These are phyloP conservation scores for Pelagia noctiluca DNA, from an alignment of 30 jellyfish, hydroid and myxozoan species.

Conservation along the genomic window DNA sequence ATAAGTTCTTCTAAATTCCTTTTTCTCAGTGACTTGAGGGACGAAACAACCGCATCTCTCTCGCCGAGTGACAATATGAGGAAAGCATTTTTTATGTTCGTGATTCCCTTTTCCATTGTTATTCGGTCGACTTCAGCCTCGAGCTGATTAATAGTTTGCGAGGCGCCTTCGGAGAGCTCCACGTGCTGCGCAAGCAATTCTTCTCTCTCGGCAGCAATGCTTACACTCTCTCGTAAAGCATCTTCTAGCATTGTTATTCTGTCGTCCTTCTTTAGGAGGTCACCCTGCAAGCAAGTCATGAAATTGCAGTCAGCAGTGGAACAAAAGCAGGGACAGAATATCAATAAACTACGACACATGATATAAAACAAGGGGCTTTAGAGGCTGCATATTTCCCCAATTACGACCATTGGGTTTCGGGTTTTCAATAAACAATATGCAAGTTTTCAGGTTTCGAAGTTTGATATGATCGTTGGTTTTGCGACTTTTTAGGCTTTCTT, in stretches of 20 bases:
- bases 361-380: too few relatives aligned
- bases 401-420: too few relatives aligned
- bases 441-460: too few relatives aligned
- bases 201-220: conserved; percentile 94
- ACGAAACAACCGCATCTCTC: conserved; percentile 78
- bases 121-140: conserved; percentile 78
- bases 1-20: conserved; percentile 73
- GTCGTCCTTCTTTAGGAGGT: conserved; percentile 62
- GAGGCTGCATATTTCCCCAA: too few relatives aligned
- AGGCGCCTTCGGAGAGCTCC: conserved; percentile 90
- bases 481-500: too few relatives aligned
- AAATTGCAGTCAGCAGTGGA: background rate
- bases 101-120: conserved; percentile 89
- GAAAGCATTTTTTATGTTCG: conserved; percentile 92
- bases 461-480: too few relatives aligned
- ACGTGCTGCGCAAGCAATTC: conserved; percentile 83
- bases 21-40: conserved; percentile 76
- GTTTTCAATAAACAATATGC: too few relatives aligned
- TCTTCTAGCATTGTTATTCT: conserved; percentile 93
- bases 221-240: conserved; percentile 95
- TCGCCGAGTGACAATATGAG: conserved; percentile 88
- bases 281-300: conserved; percentile 48
- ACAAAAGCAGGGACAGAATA: too few relatives aligned
- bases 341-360: too few relatives aligned
- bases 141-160: conserved; percentile 44